A percentile compares a stretch with the other conserved stretches of the same genome.
These are phyloP conservation scores for Nineta flava DNA, from an alignment of 2,888 invertebrate species.

Conservation along the genomic window DNA sequence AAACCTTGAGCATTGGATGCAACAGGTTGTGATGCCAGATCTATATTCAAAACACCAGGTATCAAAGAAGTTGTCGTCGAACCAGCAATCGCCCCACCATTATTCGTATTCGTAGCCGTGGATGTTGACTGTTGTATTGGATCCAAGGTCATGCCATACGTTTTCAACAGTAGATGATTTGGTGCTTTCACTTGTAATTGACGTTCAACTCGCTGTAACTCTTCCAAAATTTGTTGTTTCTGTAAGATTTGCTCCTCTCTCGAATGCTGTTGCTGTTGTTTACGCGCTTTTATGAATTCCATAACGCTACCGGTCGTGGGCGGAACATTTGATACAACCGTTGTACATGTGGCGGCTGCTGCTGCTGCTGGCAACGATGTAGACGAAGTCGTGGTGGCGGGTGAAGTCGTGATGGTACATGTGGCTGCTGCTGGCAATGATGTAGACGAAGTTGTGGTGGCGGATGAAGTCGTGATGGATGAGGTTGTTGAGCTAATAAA, in stretches of 20 bases:
- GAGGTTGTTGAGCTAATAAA: too few species aligned
- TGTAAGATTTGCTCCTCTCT: constrained; percentile 46
- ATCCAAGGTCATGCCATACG: constrained; percentile 16
- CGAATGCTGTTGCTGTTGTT: constrained; percentile 17
- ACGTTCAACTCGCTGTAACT: constrained; percentile 50
- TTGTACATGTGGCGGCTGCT: constrained; percentile 9
- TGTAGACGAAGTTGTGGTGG: constrained; percentile 14
- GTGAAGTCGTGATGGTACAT: not conserved
- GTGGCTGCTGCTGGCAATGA: too few species aligned
- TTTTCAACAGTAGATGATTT: constrained; percentile 18
- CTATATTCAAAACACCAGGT: constrained; percentile 32
- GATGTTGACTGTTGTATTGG: constrained; percentile 11
- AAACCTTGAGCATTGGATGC: constrained; percentile 18
- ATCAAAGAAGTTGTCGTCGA: constrained; percentile 16
- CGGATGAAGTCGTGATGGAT: constrained; percentile 3
- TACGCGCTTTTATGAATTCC: constrained; percentile 26
- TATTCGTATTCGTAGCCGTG: not conserved
- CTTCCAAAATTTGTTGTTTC: constrained; percentile 54
- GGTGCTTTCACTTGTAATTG: constrained; percentile 37
- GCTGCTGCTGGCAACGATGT: too few species aligned
- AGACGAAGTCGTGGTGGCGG: constrained; percentile 16
- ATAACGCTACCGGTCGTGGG: constrained; percentile 21
- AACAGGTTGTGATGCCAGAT: constrained; percentile 23
- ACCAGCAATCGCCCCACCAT: not conserved
- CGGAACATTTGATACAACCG: not conserved